These are phyloP conservation scores for Diadema setosum DNA, from an alignment of 35 echinoderm and acorn worm genomes.

Conservation along the genomic window DNA sequence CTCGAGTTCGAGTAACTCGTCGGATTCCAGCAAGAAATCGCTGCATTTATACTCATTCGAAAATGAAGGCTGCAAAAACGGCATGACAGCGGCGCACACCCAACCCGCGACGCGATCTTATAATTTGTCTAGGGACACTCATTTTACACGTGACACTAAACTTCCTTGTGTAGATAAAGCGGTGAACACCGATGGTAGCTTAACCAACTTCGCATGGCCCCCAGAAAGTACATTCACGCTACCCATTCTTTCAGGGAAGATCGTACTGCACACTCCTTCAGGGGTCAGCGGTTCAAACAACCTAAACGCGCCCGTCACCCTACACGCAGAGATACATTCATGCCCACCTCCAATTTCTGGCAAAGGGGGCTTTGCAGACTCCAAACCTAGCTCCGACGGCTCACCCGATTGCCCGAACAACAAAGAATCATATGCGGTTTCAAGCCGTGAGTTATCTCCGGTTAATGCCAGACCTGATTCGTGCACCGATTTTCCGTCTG, in stretches of 20 bases:
- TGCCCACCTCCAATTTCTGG: background rate
- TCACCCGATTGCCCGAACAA: background rate
- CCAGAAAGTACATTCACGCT: background rate
- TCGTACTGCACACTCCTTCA: background rate
- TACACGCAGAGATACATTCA: slow-evolving; percentile 2
- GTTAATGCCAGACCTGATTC: background rate
- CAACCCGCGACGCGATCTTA: background rate
- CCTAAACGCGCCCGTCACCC: background rate
- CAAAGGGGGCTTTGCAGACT: background rate
- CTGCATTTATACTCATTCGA: too few species aligned
- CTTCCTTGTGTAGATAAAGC: background rate
- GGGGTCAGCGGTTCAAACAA: background rate
- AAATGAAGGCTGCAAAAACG: too few species aligned
- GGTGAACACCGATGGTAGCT: background rate
- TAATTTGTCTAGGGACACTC: too few species aligned
- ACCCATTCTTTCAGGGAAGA: background rate
- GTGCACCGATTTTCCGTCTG: background rate
- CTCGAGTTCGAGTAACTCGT: background rate
- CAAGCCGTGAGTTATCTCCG: background rate
- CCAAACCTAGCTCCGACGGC: background rate
- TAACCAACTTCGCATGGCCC: background rate
- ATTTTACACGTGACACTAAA: background rate
- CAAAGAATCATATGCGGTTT: background rate
- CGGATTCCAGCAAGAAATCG: too few species aligned
- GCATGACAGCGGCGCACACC: background rate